These are phyloP conservation scores for Petrocephalus microphthalmus DNA, from an alignment of 2,113 vertebrate genomes.

Conservation along the genomic window DNA sequence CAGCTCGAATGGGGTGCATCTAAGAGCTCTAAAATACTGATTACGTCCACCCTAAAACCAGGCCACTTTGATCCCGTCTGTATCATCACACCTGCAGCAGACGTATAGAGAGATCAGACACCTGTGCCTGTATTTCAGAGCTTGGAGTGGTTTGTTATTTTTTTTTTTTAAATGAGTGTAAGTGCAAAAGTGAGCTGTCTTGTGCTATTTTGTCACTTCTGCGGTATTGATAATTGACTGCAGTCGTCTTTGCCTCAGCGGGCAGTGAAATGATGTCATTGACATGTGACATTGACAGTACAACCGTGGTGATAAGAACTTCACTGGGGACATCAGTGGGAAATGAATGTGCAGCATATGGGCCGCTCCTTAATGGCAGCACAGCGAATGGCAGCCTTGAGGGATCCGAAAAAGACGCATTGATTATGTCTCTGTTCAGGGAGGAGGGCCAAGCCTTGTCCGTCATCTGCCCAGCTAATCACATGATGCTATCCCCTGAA, in stretches of 20 bases:
- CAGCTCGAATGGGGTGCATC: not conserved
- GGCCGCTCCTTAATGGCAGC: not conserved
- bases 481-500: not conserved
- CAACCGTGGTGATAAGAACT: not conserved
- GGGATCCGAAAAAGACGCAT: not conserved
- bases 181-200: not conserved
- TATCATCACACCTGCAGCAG: not conserved
- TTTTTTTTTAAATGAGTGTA: not conserved
- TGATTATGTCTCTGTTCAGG: not conserved
- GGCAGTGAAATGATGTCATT: not conserved
- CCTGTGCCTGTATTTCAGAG: not conserved
- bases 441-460: not conserved
- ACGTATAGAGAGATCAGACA: not conserved
- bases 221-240: not conserved
- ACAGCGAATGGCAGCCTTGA: not conserved
- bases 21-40: not conserved
- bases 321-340: too few species aligned
- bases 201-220: not conserved
- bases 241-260: not conserved
- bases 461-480: not conserved
- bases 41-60: not conserved
- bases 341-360: not conserved
- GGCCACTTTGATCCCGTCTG: not conserved
- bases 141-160: not conserved
- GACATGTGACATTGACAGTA: not conserved